Percentiles rank a stretch among this genome's conserved stretches.
Conservation (phyloP, 2,888 invertebrate species). For the Drosophila stalkeri region DNA sequence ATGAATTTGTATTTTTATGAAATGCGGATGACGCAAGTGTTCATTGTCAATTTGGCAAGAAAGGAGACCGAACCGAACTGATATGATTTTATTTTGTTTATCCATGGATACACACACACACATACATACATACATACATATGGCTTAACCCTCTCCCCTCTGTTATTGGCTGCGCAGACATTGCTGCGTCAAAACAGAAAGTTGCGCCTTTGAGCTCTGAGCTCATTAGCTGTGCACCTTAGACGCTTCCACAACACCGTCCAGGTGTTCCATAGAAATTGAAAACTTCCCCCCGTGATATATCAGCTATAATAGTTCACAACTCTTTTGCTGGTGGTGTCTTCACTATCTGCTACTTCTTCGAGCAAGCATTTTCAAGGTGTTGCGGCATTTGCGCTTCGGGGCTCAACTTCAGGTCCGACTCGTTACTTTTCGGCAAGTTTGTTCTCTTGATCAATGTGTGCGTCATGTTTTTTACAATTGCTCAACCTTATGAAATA, state of each 20-base stretch:
- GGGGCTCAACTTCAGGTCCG: constrained; percentile 31
- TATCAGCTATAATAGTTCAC: constrained; percentile 51
- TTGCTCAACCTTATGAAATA: constrained; percentile 64
- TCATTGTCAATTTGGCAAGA: constrained; percentile 50
- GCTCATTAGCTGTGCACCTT: constrained; percentile 71
- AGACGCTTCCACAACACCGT: constrained; percentile 44
- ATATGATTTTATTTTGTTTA: constrained; percentile 62
- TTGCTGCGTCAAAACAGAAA: constrained; percentile 75
- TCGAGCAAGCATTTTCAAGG: constrained; percentile 53
- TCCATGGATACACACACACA: constrained; percentile 34
- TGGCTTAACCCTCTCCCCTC: constrained; percentile 2
- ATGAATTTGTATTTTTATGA: constrained; percentile 35
- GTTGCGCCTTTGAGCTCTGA: constrained; percentile 40
- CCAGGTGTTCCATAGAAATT: constrained; percentile 75
- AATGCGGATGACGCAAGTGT: constrained; percentile 71
- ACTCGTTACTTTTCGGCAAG: constrained; percentile 50
- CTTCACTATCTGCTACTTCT: constrained; percentile 38
- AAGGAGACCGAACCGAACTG: constrained; percentile 32
- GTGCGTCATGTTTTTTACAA: constrained; percentile 51
- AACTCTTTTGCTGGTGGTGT: constrained; percentile 30
- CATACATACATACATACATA: background rate
- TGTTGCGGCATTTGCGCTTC: constrained; percentile 45
- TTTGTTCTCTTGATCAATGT: background rate
- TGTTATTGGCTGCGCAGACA: constrained; percentile 54
- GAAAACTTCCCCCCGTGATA: constrained; percentile 73